A percentile compares a stretch with the other conserved stretches of the same genome.
phyloP scores from a whole-genome alignment of 2,888 invertebrate species.

The Bombylius major region DNA sequence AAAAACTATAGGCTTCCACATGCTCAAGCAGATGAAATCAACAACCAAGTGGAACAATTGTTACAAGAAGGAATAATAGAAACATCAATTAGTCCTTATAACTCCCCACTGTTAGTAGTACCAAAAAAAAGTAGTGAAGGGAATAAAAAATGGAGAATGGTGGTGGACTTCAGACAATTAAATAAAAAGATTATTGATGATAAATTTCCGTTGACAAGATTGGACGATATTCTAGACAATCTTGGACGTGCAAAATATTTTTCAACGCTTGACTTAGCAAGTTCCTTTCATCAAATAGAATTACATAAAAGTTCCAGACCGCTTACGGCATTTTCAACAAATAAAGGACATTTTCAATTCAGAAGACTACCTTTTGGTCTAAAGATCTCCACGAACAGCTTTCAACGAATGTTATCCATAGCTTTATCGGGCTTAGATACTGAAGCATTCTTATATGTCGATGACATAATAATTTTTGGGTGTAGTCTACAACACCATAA shows the following conservation, averaged over 20 bases:
- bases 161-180: too few relatives aligned
- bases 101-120: conserved; percentile 16
- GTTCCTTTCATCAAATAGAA: too few relatives aligned
- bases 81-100: conserved; percentile 16
- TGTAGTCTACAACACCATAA: conserved; percentile 10
- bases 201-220: too few relatives aligned
- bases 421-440: conserved; percentile 9
- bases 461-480: conserved; percentile 17
- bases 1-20: conserved; percentile 4
- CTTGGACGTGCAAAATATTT: too few relatives aligned
- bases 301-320: neutral
- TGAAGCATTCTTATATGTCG: conserved; percentile 15
- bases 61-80: conserved; percentile 19
- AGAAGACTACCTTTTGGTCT: conserved; percentile 13
- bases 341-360: conserved; percentile 13
- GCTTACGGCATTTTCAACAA: conserved; percentile 12
- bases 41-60: conserved; percentile 20
- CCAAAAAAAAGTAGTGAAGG: conserved; percentile 6
- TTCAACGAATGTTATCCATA: conserved; percentile 14
- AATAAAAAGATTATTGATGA: too few relatives aligned
- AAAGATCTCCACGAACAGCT: conserved; percentile 15
- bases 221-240: too few relatives aligned
- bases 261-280: too few relatives aligned
- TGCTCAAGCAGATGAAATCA: conserved; percentile 3
- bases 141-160: too few relatives aligned